Conservation (phyloP, 2,113 vertebrate genomes). For the Caretta caretta region DNA sequence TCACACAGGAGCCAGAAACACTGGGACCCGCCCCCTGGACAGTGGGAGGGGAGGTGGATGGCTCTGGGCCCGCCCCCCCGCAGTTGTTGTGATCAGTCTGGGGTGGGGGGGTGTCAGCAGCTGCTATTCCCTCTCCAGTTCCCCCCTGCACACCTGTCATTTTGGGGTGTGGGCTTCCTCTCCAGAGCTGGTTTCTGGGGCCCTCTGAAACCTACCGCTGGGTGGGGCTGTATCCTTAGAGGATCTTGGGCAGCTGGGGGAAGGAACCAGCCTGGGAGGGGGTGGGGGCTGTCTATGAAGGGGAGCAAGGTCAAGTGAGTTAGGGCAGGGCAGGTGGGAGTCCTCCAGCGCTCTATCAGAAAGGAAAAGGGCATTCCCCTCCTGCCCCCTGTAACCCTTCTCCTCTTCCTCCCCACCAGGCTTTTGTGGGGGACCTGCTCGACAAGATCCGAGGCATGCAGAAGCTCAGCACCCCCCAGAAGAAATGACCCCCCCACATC, state of each 20-base stretch:
- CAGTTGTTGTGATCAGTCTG: not conserved
- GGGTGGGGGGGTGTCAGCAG: not conserved
- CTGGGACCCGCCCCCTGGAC: not conserved
- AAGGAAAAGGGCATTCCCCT: not conserved
- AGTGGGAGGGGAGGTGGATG: not conserved
- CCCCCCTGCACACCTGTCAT: not conserved
- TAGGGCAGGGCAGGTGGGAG: not conserved
- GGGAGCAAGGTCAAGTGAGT: not conserved
- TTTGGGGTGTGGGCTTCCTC: not conserved
- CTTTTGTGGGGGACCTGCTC: slow-evolving; percentile 89
- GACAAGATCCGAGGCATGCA: slow-evolving; percentile 95
- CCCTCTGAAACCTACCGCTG: not conserved
- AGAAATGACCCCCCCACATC: slow-evolving; percentile 82
- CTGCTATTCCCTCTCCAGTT: not conserved
- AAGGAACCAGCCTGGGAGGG: not conserved
- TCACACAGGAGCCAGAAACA: not conserved
- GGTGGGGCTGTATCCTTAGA: not conserved
- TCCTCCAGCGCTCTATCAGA: not conserved
- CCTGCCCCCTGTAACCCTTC: not conserved
- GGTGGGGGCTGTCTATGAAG: not conserved
- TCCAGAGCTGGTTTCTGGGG: too few relatives aligned
- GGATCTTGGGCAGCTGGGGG: not conserved
- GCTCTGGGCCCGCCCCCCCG: not conserved
- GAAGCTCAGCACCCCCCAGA: slow-evolving; percentile 94
- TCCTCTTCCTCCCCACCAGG: slow-evolving; percentile 69